Percentiles rank a stretch among this genome's conserved stretches.
Conservation (phyloP, 2,113 vertebrate species). For the Ceyx margarethae region DNA sequence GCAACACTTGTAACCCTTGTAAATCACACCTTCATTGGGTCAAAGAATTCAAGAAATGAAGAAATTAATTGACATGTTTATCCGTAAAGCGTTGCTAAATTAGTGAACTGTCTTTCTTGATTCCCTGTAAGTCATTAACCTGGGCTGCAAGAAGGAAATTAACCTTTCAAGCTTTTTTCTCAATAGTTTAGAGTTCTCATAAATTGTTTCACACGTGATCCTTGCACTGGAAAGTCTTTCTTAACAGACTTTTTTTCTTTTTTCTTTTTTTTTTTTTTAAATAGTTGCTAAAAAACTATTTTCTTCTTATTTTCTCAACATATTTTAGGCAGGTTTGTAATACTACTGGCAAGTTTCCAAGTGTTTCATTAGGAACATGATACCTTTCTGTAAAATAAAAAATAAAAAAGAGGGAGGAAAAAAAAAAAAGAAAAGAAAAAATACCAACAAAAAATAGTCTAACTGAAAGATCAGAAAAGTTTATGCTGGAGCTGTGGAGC, state of each 20-base stretch:
- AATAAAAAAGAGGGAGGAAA: neutral
- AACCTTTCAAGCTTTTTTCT: constrained; percentile 26
- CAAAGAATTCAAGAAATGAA: neutral
- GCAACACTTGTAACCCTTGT: too few relatives aligned
- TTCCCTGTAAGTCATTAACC: neutral
- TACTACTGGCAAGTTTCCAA: constrained; percentile 16
- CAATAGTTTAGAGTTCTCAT: neutral
- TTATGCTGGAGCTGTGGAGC: neutral
- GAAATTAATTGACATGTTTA: neutral
- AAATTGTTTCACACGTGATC: neutral
- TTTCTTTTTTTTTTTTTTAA: neutral
- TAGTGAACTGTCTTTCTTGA: neutral
- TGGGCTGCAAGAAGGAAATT: neutral
- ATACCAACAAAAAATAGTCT: neutral
- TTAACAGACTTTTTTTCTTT: neutral
- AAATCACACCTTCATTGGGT: neutral
- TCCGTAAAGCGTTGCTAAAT: neutral
- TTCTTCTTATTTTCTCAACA: constrained; percentile 6
- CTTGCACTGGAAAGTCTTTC: neutral
- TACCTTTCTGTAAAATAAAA: neutral
- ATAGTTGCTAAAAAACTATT: neutral
- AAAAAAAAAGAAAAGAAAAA: neutral
- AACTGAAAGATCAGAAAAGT: constrained; percentile 22
- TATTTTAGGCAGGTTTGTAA: constrained; percentile 20
- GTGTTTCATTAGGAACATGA: constrained; percentile 47